Conservation (phyloP, 2,888 invertebrate species). For the Diadegma fenestrale region DNA sequence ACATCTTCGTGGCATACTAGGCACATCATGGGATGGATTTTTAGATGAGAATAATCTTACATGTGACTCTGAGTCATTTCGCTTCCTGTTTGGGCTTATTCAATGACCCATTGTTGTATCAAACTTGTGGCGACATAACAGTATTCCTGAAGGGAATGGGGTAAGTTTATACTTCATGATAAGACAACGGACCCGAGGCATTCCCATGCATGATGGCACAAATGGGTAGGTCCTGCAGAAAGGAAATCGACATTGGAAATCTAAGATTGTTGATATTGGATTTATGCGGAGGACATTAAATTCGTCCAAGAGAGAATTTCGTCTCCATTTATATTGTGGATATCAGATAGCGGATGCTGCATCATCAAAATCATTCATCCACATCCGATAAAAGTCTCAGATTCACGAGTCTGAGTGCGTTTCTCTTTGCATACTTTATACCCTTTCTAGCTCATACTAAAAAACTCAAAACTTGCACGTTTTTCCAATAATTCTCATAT, state of each 20-base stretch:
- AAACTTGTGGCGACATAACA: background rate
- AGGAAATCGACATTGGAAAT: background rate
- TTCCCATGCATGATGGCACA: background rate
- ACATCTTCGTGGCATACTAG: conserved; percentile 1
- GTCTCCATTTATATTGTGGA: too few relatives aligned
- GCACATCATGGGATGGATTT: conserved; percentile 13
- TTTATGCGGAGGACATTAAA: background rate
- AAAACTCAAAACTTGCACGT: conserved; percentile 23
- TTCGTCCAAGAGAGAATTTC: background rate
- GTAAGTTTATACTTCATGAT: background rate
- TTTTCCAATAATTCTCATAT: conserved; percentile 49
- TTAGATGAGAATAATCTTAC: background rate
- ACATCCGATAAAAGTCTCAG: conserved; percentile 7
- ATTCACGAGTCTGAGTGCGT: background rate
- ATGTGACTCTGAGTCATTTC: background rate
- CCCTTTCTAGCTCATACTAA: background rate
- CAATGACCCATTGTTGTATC: background rate
- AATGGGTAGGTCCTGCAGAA: background rate
- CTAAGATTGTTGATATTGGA: background rate
- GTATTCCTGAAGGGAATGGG: background rate
- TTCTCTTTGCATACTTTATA: background rate
- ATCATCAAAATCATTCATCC: background rate
- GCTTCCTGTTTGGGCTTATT: background rate
- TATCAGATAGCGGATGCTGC: background rate
- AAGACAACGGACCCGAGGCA: background rate